Evolutionary conservation across 2,888 invertebrate species (phyloP).

Genomic region (Thera obeliscata): DNA sequence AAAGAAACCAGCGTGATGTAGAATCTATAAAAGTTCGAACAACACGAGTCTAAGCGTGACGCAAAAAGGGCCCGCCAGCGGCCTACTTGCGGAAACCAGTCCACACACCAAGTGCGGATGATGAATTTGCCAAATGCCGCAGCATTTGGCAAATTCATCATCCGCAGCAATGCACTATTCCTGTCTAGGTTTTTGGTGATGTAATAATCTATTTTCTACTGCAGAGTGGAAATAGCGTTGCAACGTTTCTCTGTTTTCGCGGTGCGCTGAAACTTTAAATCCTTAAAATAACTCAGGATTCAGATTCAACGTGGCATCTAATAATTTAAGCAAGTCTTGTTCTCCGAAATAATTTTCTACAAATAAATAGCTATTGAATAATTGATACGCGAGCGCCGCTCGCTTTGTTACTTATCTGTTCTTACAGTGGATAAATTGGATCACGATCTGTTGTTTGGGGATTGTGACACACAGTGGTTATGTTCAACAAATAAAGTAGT

Average conservation of each 20-base stretch:
- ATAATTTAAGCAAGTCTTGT: constrained; percentile 22
- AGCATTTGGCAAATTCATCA: too few relatives aligned
- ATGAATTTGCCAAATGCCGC: too few relatives aligned
- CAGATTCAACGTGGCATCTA: constrained; percentile 11
- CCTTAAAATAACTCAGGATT: constrained; percentile 5
- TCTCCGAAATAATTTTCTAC: constrained; percentile 28
- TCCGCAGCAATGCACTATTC: too few relatives aligned
- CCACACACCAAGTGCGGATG: too few relatives aligned
- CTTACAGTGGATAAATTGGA: constrained; percentile 67
- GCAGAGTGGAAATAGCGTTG: too few relatives aligned
- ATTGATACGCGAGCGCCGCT: constrained; percentile 56
- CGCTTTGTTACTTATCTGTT: constrained; percentile 67
- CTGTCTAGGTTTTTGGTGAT: too few relatives aligned
- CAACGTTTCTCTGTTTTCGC: neutral
- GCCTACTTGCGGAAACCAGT: too few relatives aligned
- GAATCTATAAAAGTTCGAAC: too few relatives aligned
- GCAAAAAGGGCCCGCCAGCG: too few relatives aligned
- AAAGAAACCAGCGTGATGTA: too few relatives aligned
- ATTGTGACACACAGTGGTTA: constrained; percentile 42
- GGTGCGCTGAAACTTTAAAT: neutral
- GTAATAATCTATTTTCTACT: neutral
- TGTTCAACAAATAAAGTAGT: constrained; percentile 6
- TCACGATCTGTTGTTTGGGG: constrained; percentile 67
- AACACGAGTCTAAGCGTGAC: too few relatives aligned
- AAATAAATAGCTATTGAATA: constrained; percentile 55